phyloP scores from a whole-genome alignment of 1,140 invertebrate genomes.

The Kradibia gibbosae region DNA sequence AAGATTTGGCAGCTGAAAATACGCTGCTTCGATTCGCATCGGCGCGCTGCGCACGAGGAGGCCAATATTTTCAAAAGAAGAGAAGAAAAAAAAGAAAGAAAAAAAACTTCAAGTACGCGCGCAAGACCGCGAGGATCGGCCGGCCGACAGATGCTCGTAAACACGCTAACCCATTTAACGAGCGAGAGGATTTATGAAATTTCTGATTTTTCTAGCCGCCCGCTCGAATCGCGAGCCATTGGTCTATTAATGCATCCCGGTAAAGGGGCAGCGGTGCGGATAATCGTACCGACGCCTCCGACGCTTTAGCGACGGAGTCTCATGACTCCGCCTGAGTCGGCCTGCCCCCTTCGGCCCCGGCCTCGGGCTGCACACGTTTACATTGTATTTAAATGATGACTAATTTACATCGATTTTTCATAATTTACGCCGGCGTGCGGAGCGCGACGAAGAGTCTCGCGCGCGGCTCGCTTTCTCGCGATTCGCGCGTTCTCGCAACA shows the following conservation, averaged over 20 bases:
- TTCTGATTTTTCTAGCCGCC: neutral
- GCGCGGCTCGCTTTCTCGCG: neutral
- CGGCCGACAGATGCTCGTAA: neutral
- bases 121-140: no score
- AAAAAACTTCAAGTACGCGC: neutral
- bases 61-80: slow-evolving; percentile 16
- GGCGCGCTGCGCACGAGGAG: neutral
- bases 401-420: slow-evolving; percentile 11
- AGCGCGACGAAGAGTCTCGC: neutral
- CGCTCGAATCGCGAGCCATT: neutral
- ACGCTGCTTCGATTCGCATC: neutral
- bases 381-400: neutral
- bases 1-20: slow-evolving; percentile 26
- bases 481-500: neutral
- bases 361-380: neutral
- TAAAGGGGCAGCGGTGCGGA: neutral
- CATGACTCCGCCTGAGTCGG: no score
- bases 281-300: no score
- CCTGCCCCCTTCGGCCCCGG: no score
- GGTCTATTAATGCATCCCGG: neutral
- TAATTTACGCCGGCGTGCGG: neutral
- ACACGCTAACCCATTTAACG: slow-evolving; percentile 20
- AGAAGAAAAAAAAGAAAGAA: neutral
- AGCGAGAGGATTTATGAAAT: neutral
- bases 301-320: no score